These are phyloP conservation scores for Drosophila suboccidentalis DNA, from an alignment of 2,888 invertebrate species.

Conservation along the genomic window DNA sequence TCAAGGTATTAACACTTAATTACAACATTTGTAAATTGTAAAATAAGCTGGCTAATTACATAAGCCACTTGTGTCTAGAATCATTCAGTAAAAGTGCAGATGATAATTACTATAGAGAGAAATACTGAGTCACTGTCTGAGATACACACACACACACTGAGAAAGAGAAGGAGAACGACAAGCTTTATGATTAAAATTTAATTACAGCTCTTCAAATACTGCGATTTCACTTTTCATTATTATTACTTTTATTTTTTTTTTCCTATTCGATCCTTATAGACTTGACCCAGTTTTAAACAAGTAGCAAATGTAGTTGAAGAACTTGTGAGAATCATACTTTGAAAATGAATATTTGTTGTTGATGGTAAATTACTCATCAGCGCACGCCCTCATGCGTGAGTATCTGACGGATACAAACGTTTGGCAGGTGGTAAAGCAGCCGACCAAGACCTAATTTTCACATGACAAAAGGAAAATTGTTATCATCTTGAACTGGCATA, in stretches of 20 bases:
- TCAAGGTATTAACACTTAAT: conserved; percentile 51
- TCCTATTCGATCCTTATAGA: conserved; percentile 43
- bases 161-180: conserved; percentile 20
- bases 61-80: conserved; percentile 40
- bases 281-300: conserved; percentile 68
- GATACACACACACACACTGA: conserved; percentile 7
- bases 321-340: conserved; percentile 52
- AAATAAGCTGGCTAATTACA: conserved; percentile 51
- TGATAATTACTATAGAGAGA: conserved; percentile 49
- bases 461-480: conserved; percentile 71
- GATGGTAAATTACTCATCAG: conserved; percentile 55
- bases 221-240: conserved; percentile 75
- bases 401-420: conserved; percentile 47
- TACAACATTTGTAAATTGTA: conserved; percentile 27
- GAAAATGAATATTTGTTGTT: conserved; percentile 55
- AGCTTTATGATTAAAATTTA: conserved; percentile 66
- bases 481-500: conserved; percentile 57
- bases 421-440: conserved; percentile 29
- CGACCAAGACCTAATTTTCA: conserved; percentile 76
- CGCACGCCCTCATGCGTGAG: conserved; percentile 72
- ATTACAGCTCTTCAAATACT: conserved; percentile 58
- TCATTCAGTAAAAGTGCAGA: conserved; percentile 64
- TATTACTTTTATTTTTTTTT: conserved; percentile 18
- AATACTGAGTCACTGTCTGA: conserved; percentile 14
- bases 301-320: conserved; percentile 39